Evolutionary conservation across 2,888 invertebrate species (phyloP).

Genomic region (Hesperia comma): DNA sequence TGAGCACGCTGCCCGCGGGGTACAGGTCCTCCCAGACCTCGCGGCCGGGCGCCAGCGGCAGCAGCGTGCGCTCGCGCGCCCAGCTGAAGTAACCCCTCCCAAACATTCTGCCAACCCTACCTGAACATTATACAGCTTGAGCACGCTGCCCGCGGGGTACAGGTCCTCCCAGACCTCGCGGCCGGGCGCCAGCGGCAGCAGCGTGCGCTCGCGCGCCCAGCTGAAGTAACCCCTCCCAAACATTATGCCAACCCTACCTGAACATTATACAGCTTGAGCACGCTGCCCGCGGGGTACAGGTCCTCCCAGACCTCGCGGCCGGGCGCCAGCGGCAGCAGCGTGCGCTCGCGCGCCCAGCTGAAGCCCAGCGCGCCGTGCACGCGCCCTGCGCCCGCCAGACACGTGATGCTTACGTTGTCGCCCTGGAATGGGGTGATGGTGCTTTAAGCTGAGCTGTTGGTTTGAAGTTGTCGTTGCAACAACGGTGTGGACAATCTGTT

Average conservation of each 20-base stretch:
- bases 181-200: slow-evolving; percentile 89
- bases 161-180: slow-evolving; percentile 94
- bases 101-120: slow-evolving; percentile 79
- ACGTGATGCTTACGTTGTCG: slow-evolving; percentile 87
- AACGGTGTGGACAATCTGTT: too few relatives aligned
- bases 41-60: slow-evolving; percentile 88
- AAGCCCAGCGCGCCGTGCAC: slow-evolving; percentile 88
- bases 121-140: slow-evolving; percentile 90
- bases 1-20: slow-evolving; percentile 92
- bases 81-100: too few relatives aligned
- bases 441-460: too few relatives aligned
- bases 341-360: slow-evolving; percentile 92
- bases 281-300: slow-evolving; percentile 92
- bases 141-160: slow-evolving; percentile 92
- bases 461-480: too few relatives aligned
- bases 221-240: too few relatives aligned
- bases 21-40: slow-evolving; percentile 94
- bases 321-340: slow-evolving; percentile 88
- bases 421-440: slow-evolving; percentile 77
- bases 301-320: slow-evolving; percentile 93
- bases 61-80: slow-evolving; percentile 90
- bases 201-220: slow-evolving; percentile 91
- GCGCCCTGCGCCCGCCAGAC: slow-evolving; percentile 86
- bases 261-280: slow-evolving; percentile 90
- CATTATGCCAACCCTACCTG: slow-evolving; percentile 84